These are phyloP conservation scores for Galerucella nymphaeae DNA, from an alignment of 2,888 invertebrate genomes.

Conservation along the genomic window DNA sequence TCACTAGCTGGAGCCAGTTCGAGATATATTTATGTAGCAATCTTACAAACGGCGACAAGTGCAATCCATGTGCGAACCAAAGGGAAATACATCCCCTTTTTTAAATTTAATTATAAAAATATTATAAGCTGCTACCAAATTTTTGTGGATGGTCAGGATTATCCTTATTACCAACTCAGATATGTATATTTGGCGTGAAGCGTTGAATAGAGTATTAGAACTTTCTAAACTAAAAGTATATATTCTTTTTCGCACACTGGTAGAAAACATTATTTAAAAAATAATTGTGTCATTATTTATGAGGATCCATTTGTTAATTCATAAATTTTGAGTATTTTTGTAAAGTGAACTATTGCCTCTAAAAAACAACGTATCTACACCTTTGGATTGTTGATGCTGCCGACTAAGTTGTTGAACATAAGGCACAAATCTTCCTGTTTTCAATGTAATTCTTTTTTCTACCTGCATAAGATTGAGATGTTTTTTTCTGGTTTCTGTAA, in stretches of 20 bases:
- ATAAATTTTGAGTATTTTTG: not conserved
- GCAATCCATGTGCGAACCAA: not conserved
- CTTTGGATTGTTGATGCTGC: conserved; percentile 13
- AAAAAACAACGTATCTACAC: not conserved
- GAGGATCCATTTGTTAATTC: no score
- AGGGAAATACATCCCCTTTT: not conserved
- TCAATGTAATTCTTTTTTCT: conserved; percentile 19
- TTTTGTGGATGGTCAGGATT: no score
- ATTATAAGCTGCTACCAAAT: no score
- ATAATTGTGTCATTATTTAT: no score
- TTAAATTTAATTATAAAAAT: no score
- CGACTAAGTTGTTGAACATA: conserved; percentile 17
- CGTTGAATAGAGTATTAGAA: no score
- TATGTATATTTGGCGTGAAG: no score
- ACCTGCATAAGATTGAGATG: conserved; percentile 32
- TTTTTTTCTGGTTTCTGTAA: conserved; percentile 25
- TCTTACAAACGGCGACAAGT: not conserved
- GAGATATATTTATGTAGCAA: conserved; percentile 20
- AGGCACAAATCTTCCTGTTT: conserved; percentile 29
- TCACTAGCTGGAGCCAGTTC: conserved; percentile 37
- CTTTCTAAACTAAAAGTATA: no score
- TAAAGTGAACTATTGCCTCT: not conserved
- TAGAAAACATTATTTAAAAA: no score
- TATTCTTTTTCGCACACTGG: no score
- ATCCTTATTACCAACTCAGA: no score